Base-by-base conservation (phyloP, 2,113 vertebrate species). In the Neolamprologus sp. region DNA sequence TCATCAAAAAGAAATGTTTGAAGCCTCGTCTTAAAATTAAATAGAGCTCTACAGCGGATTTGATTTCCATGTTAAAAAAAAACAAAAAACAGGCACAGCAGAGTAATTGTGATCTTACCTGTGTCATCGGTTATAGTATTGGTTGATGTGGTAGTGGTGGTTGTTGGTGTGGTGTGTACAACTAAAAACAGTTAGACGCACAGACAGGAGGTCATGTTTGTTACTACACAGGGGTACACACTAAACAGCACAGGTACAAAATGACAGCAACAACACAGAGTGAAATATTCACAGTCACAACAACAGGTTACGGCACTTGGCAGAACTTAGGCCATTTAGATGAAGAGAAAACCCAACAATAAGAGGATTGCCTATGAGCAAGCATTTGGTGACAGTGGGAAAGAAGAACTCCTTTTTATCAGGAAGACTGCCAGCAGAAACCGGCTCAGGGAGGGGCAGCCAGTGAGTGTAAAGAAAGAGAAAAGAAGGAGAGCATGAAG, bases 131-230 rank as follows among this genome's bases (percentile, higher is more conserved):
- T 35, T 85, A 78, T 8, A 49, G 42, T 31, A 23, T 49, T 78
- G 16, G 16, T 49, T 78, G 73, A 12, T 78, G 45, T 73, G 68
- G 78, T 42, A 21, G 49, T 47, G 60, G 16, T 85, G 78, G 51
- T 40, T 13, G 55, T 19, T 63, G 3, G 81, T 51, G 93, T 92
- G 83, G 89, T 92, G 82, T 85, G 31, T 84, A 3, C 54, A 31
- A 33, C 95, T 96, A 89, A 92, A 95, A 93, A 91, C 82, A 93
- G 90, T 87, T 90, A 89, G 83, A 91, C 47, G 71, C 60, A 91
- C 85, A 94, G 19, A 92, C 11, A 42, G 91, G 85, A 90, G 54
- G 75, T 85, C 82, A 87, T 37, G 71, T 35, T 53, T 88, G 85
- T 95, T 92, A 95, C 85, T 42, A 95, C 87, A 95, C 33, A 49